These are phyloP conservation scores for Crambe crambe DNA, from an alignment of 37 sponge, comb jelly and placozoan species.

Conservation along the genomic window DNA sequence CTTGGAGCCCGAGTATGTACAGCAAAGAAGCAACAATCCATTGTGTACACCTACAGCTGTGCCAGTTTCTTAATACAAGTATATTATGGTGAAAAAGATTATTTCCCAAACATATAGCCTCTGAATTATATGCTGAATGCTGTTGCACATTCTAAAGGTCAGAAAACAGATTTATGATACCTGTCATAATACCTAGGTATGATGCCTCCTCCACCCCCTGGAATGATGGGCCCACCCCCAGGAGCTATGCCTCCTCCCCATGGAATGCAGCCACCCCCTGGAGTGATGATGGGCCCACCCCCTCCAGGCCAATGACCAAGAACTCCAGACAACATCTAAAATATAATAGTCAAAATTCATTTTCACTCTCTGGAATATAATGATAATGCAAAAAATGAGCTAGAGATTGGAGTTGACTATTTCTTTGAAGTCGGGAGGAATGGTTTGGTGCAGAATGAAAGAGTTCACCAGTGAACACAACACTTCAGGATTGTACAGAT, in stretches of 20 bases:
- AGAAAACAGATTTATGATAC: no score
- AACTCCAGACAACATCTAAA: not conserved
- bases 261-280: not conserved
- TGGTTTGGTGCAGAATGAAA: conserved; percentile 11
- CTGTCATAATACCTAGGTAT: no score
- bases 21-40: no score
- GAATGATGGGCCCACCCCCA: conserved; percentile 39
- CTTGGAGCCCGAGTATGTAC: no score
- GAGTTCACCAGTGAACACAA: conserved; percentile 11
- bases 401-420: not conserved
- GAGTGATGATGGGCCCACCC: not conserved
- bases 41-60: not conserved
- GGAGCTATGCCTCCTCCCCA: conserved; percentile 29
- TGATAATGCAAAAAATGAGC: not conserved
- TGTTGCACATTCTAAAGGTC: no score
- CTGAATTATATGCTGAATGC: no score
- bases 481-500: conserved; percentile 34
- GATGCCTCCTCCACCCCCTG: not conserved
- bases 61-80: no score
- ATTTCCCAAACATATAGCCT: no score
- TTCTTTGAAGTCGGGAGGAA: conserved; percentile 4
- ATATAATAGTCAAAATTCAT: no score
- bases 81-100: no score
- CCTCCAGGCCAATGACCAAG: conserved; percentile 2
- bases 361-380: no score